Evolutionary conservation across 2,797 vertebrate species (phyloP), one percentile per base, ranked within the genome.

Genomic region (Trachops cirrhosus): DNA sequence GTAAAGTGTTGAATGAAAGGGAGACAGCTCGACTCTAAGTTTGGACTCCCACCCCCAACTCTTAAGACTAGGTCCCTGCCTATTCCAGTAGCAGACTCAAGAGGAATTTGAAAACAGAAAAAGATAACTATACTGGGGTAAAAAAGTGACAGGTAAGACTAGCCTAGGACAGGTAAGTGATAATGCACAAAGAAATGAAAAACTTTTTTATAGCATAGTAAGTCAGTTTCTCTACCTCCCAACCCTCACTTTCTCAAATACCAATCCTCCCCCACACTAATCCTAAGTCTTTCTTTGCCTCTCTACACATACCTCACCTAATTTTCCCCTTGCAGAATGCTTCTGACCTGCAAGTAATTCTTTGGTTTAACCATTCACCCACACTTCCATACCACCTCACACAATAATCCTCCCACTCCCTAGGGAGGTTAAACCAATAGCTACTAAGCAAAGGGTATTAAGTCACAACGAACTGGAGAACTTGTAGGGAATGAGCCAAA

Each of bases 301-400:
- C 89, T 62, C 57, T 83, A 84, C 15, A 26, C 5, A 84, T 15
- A 26, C 5, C 39, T 34, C 37, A 59, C 41, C 54, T 64, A 67
- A 73, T 73, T 93, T 85, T 93, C 86, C 29, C 67, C 37, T 74
- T 62, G 39, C 41, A 84, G 9, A 86, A 64, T 21, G 16, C 77
- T 92, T 96, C 59, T 73, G 59, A 70, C 64, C 37, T 80, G 41
- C n/a, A 92, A 94, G 48, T 90, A 97, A 73, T 79, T 93, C 39
- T 84, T 93, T 67, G 59, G 34, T 14, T 15, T 87, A 67, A 91
- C 54, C 90, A 95, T 50, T 93, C 92, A 95, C 82, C 71, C 95
- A 95, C 74, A 96, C 93, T 94, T 96, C 67, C 95, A 94, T 37
- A 89, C 86, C 90, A 91, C 59, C 59, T 95, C 95, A 96, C 92